Evolutionary conservation across 2,113 vertebrate species (phyloP).

Genomic region (Oceanites oceanicus): DNA sequence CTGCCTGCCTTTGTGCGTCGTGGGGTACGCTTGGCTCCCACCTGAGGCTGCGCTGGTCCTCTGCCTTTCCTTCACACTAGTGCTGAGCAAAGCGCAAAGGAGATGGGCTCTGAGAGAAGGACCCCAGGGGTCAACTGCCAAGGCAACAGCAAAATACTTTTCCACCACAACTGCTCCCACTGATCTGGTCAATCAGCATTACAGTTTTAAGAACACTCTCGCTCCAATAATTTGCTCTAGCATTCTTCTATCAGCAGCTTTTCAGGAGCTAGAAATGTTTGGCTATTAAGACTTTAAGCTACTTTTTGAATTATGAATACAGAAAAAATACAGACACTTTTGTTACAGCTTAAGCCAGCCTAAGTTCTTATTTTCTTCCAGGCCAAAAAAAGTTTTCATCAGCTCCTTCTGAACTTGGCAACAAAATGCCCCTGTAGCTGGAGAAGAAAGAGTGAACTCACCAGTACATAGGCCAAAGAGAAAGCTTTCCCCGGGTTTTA

Average conservation of each 20-base stretch:
- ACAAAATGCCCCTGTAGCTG: not conserved
- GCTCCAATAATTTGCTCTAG: not conserved
- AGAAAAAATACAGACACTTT: conserved; percentile 26
- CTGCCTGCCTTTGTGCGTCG: fast-evolving
- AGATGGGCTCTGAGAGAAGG: not conserved
- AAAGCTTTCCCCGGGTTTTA: not conserved
- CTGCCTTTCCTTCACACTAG: fast-evolving
- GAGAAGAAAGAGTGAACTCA: not conserved
- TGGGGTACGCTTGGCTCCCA: fast-evolving
- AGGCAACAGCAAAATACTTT: not conserved
- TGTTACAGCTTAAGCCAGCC: conserved; percentile 28
- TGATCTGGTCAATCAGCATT: not conserved
- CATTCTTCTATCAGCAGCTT: conserved; percentile 7
- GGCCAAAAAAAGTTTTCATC: conserved; percentile 12
- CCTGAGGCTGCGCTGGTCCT: fast-evolving
- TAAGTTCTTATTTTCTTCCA: conserved; percentile 30
- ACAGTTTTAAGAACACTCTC: not conserved
- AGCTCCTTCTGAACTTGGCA: not conserved
- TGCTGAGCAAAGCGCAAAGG: not conserved
- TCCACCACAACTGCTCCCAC: not conserved
- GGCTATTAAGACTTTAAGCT: conserved; percentile 33
- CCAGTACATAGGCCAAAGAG: not conserved
- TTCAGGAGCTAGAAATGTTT: not conserved
- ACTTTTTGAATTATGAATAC: conserved; percentile 19
- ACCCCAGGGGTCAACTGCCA: not conserved